Evolutionary conservation across 2,797 vertebrate genomes (phyloP), one percentile per base, ranked within the genome.

Genomic region (Myotis findleyi): DNA sequence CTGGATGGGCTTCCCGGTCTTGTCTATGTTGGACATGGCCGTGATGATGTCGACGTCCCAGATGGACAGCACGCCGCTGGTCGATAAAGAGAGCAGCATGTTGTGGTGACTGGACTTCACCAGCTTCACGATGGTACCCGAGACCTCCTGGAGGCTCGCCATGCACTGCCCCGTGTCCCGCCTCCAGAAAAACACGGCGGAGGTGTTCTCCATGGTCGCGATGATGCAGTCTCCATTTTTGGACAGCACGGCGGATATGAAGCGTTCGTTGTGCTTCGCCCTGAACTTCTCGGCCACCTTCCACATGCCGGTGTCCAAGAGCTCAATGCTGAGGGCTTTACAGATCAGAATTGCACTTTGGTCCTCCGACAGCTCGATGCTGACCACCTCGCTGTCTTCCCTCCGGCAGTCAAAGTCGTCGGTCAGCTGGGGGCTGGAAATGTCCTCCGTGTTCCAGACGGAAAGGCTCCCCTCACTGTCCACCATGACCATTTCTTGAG

Each of bases 21-120:
- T 99, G 98, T 99, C 99, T 75, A 99, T 99, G 96, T 99, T 99
- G 88, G 99, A 99, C 99, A 99, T 99, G 81, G 99, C 99, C n/a
- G 99, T 99, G 98, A 99, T 99, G 87, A 99, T 99, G 93, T 99
- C 99, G 97, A 99, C 99, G 97, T 99, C 99, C 99, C 99, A 99
- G 10, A 99, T 98, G n/a, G 99, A 99, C 96, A 99, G 99, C 91
- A 99, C 99, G 81, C 99, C 99, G 95, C 99, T 99, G 98, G 99
- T 99, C 57, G 99, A 99, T 95, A 99, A 98, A 62, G 99, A 99
- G 41, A 99, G 98, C 72, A 99, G 99, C 98, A 99, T 98, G 96
- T 99, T 99, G 97, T 99, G 99, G 98, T 99, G 99, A 95, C 98
- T 99, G 62, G 99, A 99, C 98, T 99, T 99, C 88, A 99, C 99